Evolutionary conservation across 1,140 invertebrate species (phyloP).

Genomic region (Drosophila watanabei): DNA sequence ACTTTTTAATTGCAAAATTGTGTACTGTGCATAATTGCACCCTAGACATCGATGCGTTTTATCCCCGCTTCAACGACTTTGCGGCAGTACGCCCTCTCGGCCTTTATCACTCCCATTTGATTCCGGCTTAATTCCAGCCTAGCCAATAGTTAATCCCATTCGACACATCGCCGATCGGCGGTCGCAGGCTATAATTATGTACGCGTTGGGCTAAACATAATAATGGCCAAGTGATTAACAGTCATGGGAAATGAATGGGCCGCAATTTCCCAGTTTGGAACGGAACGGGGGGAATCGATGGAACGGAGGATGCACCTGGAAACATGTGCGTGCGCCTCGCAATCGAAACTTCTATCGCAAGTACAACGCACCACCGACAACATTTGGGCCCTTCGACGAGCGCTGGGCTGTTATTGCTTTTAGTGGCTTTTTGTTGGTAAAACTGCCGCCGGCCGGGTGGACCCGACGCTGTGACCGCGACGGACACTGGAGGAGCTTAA

Average conservation of each 20-base stretch:
- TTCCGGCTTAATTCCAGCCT: constrained; percentile 25
- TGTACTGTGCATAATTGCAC: not conserved
- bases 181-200: constrained; percentile 75
- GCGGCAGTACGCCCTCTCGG: constrained; percentile 11
- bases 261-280: constrained; percentile 73
- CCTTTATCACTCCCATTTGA: constrained; percentile 39
- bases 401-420: constrained; percentile 6
- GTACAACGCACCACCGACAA: constrained; percentile 66
- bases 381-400: constrained; percentile 71
- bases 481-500: constrained; percentile 71
- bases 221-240: constrained; percentile 81
- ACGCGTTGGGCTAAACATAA: constrained; percentile 72
- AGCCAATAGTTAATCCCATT: constrained; percentile 75
- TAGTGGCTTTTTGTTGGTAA: constrained; percentile 23
- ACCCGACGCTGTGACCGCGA: constrained; percentile 44
- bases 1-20: not conserved
- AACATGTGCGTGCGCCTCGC: constrained; percentile 69
- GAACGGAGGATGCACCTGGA: constrained; percentile 8
- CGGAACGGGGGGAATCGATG: constrained; percentile 1
- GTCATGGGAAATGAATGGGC: constrained; percentile 80
- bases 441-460: constrained; percentile 68
- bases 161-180: constrained; percentile 60
- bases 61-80: constrained; percentile 16
- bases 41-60: not conserved
- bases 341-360: constrained; percentile 80